Conservation (phyloP, 2,888 invertebrate genomes). For the Zaprionus lineosus region DNA sequence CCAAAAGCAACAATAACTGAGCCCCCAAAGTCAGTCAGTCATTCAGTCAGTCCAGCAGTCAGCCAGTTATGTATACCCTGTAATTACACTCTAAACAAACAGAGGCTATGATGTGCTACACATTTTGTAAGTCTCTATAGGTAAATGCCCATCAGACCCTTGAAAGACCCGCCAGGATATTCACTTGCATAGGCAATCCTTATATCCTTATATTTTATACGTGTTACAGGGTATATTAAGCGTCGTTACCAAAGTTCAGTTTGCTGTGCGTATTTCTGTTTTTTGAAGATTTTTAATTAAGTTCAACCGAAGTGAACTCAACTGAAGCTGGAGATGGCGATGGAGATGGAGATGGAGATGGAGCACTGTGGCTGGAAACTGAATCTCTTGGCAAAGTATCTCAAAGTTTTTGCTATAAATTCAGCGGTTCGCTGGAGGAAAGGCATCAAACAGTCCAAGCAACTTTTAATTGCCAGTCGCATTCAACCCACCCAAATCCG, state of each 20-base stretch:
- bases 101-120: too few relatives aligned
- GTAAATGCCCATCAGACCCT: too few relatives aligned
- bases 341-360: slow-evolving; percentile 2
- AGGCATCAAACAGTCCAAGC: slow-evolving; percentile 65
- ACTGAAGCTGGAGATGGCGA: slow-evolving; percentile 11
- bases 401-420: slow-evolving; percentile 62
- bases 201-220: too few relatives aligned
- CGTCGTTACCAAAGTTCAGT: too few relatives aligned
- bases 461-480: slow-evolving; percentile 70
- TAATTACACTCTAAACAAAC: not conserved
- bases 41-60: too few relatives aligned
- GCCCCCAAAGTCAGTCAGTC: not conserved
- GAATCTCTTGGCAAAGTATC: slow-evolving; percentile 5
- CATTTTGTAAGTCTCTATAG: too few relatives aligned
- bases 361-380: slow-evolving; percentile 1
- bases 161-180: too few relatives aligned
- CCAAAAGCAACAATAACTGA: slow-evolving; percentile 21
- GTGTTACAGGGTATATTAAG: not conserved
- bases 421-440: slow-evolving; percentile 31
- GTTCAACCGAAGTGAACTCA: slow-evolving; percentile 22
- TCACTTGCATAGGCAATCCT: too few relatives aligned
- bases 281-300: slow-evolving; percentile 49
- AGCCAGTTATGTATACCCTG: slow-evolving; percentile 1
- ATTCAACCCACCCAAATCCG: slow-evolving; percentile 42
- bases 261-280: slow-evolving; percentile 10